Percentiles rank a stretch among this genome's conserved stretches.
These are phyloP conservation scores for Gephyroberyx darwinii DNA, from an alignment of 2,797 vertebrate species.

Conservation along the genomic window DNA sequence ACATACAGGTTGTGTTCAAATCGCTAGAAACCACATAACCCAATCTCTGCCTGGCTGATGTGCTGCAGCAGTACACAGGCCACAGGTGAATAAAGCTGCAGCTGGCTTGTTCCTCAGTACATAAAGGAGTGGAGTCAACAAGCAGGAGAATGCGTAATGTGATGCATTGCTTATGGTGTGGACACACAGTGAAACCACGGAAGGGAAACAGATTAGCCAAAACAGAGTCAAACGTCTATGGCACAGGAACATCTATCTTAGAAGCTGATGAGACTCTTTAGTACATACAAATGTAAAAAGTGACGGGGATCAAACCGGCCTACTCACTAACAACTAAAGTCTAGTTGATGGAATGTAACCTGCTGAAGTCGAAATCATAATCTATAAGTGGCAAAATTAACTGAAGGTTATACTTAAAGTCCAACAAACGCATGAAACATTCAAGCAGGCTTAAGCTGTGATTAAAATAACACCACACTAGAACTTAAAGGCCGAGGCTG, in stretches of 20 bases:
- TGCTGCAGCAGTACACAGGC: slow-evolving; percentile 38
- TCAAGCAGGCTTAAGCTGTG: neutral
- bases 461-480: neutral
- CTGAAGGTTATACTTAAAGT: too few species aligned
- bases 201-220: neutral
- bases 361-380: too few species aligned
- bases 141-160: too few species aligned
- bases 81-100: slow-evolving; percentile 17
- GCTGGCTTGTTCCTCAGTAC: neutral
- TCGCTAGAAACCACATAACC: slow-evolving; percentile 63
- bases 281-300: neutral
- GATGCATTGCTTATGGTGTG: too few species aligned
- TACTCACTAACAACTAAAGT: neutral
- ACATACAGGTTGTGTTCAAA: slow-evolving; percentile 32
- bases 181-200: neutral
- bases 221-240: neutral
- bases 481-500: neutral
- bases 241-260: neutral
- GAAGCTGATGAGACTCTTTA: neutral
- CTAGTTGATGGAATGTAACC: neutral
- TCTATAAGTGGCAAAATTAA: too few species aligned
- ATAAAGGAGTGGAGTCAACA: too few species aligned
- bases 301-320: neutral
- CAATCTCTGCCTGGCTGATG: slow-evolving; percentile 37
- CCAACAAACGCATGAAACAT: neutral